Percentiles rank a stretch among this genome's conserved stretches.
These are phyloP conservation scores for Lithophane socia DNA, from an alignment of 2,888 invertebrate species.

Conservation along the genomic window DNA sequence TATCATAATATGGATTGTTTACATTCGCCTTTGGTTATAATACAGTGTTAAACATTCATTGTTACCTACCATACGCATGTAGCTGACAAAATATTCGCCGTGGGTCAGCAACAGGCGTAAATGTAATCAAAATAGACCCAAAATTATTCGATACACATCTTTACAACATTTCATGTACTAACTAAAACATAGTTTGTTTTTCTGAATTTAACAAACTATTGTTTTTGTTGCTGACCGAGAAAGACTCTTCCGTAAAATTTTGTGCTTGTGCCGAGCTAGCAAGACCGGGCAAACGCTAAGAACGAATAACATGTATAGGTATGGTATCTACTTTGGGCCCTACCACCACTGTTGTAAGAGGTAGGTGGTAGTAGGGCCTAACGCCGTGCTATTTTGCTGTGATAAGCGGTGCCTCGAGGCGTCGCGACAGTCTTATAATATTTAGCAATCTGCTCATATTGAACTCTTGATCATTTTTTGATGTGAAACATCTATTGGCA, in stretches of 20 bases:
- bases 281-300: neutral
- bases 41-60: neutral
- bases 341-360: neutral
- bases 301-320: neutral
- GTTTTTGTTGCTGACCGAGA: no score
- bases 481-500: no score
- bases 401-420: slow-evolving; percentile 82
- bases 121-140: neutral
- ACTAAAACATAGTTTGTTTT: no score
- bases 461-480: slow-evolving; percentile 71
- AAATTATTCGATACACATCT: neutral
- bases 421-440: slow-evolving; percentile 78
- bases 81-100: neutral
- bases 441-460: slow-evolving; percentile 82
- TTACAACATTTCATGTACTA: neutral
- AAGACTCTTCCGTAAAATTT: neutral
- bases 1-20: neutral
- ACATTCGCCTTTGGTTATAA: neutral
- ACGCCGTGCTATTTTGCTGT: no score
- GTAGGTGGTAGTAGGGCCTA: no score
- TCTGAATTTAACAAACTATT: no score
- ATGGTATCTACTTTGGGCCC: neutral
- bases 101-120: neutral
- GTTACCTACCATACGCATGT: neutral
- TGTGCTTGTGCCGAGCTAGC: neutral